Conservation (phyloP, 2,888 invertebrate species). For the Parnassius orleans region DNA sequence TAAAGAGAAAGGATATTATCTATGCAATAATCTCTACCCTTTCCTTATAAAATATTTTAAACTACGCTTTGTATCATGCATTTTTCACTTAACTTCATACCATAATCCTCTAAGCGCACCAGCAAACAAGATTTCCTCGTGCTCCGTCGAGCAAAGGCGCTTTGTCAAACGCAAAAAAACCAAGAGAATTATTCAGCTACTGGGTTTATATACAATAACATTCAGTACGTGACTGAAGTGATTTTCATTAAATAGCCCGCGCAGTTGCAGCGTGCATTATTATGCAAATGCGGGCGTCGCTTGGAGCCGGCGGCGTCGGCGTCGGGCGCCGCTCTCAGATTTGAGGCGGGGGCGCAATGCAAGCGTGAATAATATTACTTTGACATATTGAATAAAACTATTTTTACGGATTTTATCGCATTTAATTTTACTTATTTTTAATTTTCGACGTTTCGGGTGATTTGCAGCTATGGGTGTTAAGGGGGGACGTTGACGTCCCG, state of each 20-base stretch:
- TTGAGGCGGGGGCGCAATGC: constrained; percentile 27
- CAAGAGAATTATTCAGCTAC: constrained; percentile 22
- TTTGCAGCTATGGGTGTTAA: too few relatives aligned
- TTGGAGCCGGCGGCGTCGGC: constrained; percentile 41
- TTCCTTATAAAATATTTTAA: constrained; percentile 1
- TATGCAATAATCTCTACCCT: not conserved
- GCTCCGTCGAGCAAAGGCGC: not conserved
- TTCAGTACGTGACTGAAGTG: constrained; percentile 39
- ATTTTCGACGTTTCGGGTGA: too few relatives aligned
- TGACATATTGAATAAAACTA: not conserved
- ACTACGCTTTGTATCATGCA: not conserved
- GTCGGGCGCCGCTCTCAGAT: constrained; percentile 41
- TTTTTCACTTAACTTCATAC: not conserved
- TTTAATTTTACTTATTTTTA: too few relatives aligned
- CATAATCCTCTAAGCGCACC: not conserved
- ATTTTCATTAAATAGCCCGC: constrained; percentile 60
- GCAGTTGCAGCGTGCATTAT: constrained; percentile 53
- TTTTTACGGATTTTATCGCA: too few relatives aligned
- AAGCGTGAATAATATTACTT: constrained; percentile 21
- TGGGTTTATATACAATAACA: constrained; percentile 25
- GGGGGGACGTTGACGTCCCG: too few relatives aligned
- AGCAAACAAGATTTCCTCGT: constrained; percentile 3
- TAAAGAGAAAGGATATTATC: too few relatives aligned
- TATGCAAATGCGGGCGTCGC: constrained; percentile 55
- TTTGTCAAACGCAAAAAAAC: constrained; percentile 1